Conservation (phyloP, 2,797 vertebrate genomes). For the Parauchenoglanis ngamensis region DNA sequence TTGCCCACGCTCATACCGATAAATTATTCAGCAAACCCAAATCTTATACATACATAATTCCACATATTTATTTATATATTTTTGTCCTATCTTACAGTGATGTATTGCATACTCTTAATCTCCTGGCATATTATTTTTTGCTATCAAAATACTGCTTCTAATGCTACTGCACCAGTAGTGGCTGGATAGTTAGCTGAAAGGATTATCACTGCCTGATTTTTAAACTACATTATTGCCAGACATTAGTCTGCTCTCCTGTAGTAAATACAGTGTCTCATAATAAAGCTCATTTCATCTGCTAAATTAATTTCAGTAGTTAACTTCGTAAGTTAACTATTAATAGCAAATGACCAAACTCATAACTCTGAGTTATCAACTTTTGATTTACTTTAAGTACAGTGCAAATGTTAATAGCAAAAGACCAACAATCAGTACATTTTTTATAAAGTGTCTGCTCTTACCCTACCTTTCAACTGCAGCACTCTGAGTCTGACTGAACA, state of each 20-base stretch:
- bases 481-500: not conserved
- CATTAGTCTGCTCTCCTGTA: not conserved
- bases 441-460: not conserved
- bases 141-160: not conserved
- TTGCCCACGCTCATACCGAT: not conserved
- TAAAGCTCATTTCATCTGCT: not conserved
- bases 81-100: not conserved
- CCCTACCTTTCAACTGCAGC: not conserved
- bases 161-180: not conserved
- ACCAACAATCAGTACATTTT: not conserved
- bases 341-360: not conserved
- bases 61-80: not conserved
- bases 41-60: slow-evolving; percentile 19
- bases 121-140: not conserved
- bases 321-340: not conserved
- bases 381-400: not conserved
- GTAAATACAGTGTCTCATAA: not conserved
- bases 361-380: not conserved
- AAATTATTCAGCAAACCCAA: not conserved
- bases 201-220: not conserved
- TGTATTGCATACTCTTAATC: slow-evolving; percentile 9
- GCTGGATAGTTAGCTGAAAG: not conserved
- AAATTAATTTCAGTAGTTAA: not conserved
- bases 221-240: not conserved
- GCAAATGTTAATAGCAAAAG: not conserved